Evolutionary conservation across 64 coral and sea anemone genomes (phyloP), one percentile per base, ranked within the genome.

Genomic region (Porites australiensis): DNA sequence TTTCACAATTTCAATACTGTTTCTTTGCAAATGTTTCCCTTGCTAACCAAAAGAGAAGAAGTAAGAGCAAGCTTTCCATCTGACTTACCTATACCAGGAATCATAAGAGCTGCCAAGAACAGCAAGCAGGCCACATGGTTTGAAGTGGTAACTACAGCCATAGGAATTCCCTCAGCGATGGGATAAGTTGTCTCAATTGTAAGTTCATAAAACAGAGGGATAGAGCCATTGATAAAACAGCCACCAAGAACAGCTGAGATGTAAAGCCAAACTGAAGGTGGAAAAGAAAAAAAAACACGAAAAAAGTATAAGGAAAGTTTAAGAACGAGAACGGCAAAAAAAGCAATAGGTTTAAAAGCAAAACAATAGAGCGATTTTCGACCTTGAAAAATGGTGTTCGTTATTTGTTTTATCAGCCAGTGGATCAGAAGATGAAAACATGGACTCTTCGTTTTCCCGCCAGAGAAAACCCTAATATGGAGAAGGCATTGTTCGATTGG

Each of bases 211-310:
- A 97, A 94, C 74, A 97, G 62, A 37, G 95, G 95, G 58, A 97
- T 97, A 5, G 95, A 97, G 8, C 95, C 92, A 68, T 97, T 97
- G 78, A 97, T 97, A 66, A 97, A 94, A 87, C 95, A 97, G 2
- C 95, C 95, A 6, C 95, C 95, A n/a, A 97, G 77, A 47, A 97
- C 82, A 6, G 95, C 95, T 13, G 95, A 97, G 72, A 97, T 88
- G 50, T 97, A 97, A 44, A 97, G 83, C 82, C 92, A 94, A 15
- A 94, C 95, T 97, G 58, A 19, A 6, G 8, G 55, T 9, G 67
- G 64, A 62, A 21, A n/a, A 78, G 45, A 20, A 45, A 49, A 20
- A 8, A 88, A 52, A 44, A 68, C 8, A 4, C 21, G n/a, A 52
- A 13, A 13, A 51, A 44, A 2, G 79, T 82, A 21, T 7, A 16